Percentiles rank a stretch among this genome's conserved stretches.
These are phyloP conservation scores for Brachionus manjavacas DNA, from an alignment of 1,140 invertebrate species.

Conservation along the genomic window DNA sequence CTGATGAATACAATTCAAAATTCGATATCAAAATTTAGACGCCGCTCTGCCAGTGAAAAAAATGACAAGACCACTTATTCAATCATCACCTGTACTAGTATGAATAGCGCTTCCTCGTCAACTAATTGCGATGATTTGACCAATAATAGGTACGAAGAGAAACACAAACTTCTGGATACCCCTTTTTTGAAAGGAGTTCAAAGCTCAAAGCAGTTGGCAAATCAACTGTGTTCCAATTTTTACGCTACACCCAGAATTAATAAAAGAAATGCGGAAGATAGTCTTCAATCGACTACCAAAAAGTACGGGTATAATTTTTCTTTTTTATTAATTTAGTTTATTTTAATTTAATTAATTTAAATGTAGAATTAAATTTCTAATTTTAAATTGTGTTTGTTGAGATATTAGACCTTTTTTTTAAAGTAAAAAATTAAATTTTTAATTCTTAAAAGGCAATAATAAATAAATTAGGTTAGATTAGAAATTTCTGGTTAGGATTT, in stretches of 20 bases:
- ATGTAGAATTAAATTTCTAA: too few relatives aligned
- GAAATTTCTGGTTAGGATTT: too few relatives aligned
- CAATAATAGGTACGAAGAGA: not conserved
- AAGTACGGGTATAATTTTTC: slow-evolving; percentile 2
- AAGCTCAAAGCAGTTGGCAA: slow-evolving; percentile 3
- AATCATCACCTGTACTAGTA: slow-evolving; percentile 31
- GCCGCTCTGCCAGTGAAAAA: slow-evolving; percentile 38
- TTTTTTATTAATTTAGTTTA: not conserved
- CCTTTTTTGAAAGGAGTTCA: not conserved
- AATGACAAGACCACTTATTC: slow-evolving; percentile 39
- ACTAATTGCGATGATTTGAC: slow-evolving; percentile 17
- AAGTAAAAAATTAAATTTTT: too few relatives aligned
- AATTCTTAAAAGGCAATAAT: too few relatives aligned
- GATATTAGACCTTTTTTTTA: too few relatives aligned
- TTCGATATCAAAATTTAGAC: slow-evolving; percentile 38
- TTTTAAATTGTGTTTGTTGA: too few relatives aligned
- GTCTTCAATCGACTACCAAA: slow-evolving; percentile 34
- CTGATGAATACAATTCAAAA: slow-evolving; percentile 40
- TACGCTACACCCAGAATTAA: slow-evolving; percentile 26
- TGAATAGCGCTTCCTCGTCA: slow-evolving; percentile 21
- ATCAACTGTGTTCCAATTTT: slow-evolving; percentile 19
- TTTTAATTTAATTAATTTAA: not conserved
- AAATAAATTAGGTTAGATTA: too few relatives aligned
- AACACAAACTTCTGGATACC: slow-evolving; percentile 19
- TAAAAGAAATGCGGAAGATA: slow-evolving; percentile 35